Base-by-base conservation (phyloP, 2,888 invertebrate species). In the Spisula solida region DNA sequence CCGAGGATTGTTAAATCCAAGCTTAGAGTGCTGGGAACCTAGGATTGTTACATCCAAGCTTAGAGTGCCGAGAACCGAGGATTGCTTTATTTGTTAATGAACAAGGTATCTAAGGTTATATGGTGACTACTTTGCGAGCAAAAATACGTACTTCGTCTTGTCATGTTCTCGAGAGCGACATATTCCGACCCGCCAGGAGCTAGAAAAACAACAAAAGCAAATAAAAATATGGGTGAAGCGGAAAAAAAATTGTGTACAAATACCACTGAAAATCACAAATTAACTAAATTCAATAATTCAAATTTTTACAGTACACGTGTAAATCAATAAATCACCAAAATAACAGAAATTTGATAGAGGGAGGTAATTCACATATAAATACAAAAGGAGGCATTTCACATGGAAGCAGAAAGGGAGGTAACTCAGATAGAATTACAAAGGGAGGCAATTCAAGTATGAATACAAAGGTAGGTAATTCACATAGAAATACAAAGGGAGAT, bases 151-250 rank as follows among this genome's bases (percentile, higher is more conserved):
- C 85, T 85, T 85, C 84, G n/a, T 55, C 14, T 51, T 5, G 85
- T 85, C 85, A 85, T 79, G 31, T 78, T 31, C 55, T 55, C 48
- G n/a, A 34, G 56, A 25, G 79, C 56, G n/a, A 75, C 75, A 75
- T 31, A 75, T 31, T 75, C 75, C 18, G 75, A 18, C 10, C 75
- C 85, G 34, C 41, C 79, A 25, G 78, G 55, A 16, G 79, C 85
- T 85, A 85, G 78, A 85, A 85, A 85, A 79, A 75, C 31, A 78
- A 85, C 41, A 85, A 85, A 85, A 85, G 85, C 79, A 75, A 84
- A 85, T 75, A 41, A 85, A 79, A 55, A 55, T 20, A 48, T 47
- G 20, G 56, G 41, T 85, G 12, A 85, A 85, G 85, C 85, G 55
- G 79, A 85, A 78, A 55, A 56, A 31, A 85, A 78, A 56, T 79